Evolutionary conservation across 2,797 vertebrate species (phyloP), one percentile per base, ranked within the genome.

Genomic region (Cichlasoma orientale): DNA sequence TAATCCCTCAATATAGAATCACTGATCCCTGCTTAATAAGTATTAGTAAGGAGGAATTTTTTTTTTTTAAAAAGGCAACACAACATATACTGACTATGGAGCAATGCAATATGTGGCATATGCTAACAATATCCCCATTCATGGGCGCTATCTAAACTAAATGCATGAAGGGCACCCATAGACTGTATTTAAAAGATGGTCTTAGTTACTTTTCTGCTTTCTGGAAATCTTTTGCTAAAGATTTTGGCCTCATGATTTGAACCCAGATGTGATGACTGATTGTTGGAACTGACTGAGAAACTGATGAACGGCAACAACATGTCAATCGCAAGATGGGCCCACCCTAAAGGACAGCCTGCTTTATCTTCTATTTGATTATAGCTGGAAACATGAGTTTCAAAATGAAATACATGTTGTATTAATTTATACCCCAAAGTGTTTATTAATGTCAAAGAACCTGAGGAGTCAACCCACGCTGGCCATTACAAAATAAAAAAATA

Each of bases 1-100:
- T 57, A 66, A 77, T 77, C 47, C 44, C 18, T 27, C 25, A 63
- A 36, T n/a, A 82, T 47, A 27, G 52, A 54, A 54, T 47, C n/a
- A 29, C 21, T 70, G 47, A 58, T 66, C 18, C 21, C 56, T 56
- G 25, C 25, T 63, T 76, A 75, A 57, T 68, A 53, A 54, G n/a
- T 33, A 68, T 25, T 56, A 59, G 16, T 18, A 44, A 29, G 13
- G 9, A 55, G 29, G 27, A 47, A n/a, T n/a, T n/a, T n/a, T n/a
- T n/a, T n/a, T n/a, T n/a, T n/a, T n/a, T n/a, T n/a, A n/a, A n/a
- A 57, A 33, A 23, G 7, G 41, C 21, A 13, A 36, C 23, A 23
- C 31, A 66, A 53, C 13, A 52, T 53, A 50, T 52, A 47, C 52
- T 63, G 68, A 18, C 36, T 41, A 29, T 23, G n/a, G 13, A 66